Percentiles rank a stretch among this genome's conserved stretches.
Evolutionary conservation across 2,888 invertebrate genomes (phyloP).

Genomic region (Seira sanloemensis): DNA sequence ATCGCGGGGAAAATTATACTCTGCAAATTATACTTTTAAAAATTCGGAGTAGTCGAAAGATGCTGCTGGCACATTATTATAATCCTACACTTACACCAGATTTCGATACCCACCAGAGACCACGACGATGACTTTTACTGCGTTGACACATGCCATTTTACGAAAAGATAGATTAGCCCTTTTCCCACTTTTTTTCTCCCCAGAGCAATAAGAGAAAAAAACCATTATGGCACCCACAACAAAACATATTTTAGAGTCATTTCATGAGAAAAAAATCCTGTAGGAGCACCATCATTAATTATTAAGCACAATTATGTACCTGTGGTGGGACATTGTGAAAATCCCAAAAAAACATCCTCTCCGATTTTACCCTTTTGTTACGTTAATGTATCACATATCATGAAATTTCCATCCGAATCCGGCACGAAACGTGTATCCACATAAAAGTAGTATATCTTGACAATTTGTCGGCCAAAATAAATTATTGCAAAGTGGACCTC

Average conservation of each 20-base stretch:
- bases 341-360: too few species aligned
- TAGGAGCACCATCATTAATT: conserved; percentile 29
- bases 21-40: background rate
- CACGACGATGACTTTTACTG: background rate
- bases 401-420: background rate
- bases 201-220: too few species aligned
- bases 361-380: too few species aligned
- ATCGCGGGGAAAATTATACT: too few species aligned
- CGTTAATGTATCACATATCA: too few species aligned
- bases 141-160: conserved; percentile 27
- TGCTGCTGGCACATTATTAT: too few species aligned
- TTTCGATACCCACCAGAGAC: too few species aligned
- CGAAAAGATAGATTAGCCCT: conserved; percentile 17
- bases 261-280: background rate
- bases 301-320: conserved; percentile 5
- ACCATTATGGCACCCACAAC: too few species aligned
- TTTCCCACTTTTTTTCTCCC: background rate
- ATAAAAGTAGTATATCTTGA: conserved; percentile 21
- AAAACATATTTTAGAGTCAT: background rate
- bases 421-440: background rate
- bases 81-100: too few species aligned
- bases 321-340: too few species aligned
- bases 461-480: conserved; percentile 58
- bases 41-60: too few species aligned
- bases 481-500: conserved; percentile 50